These are phyloP conservation scores for Circaetus gallicus DNA, from an alignment of 2,113 vertebrate genomes.

Conservation along the genomic window DNA sequence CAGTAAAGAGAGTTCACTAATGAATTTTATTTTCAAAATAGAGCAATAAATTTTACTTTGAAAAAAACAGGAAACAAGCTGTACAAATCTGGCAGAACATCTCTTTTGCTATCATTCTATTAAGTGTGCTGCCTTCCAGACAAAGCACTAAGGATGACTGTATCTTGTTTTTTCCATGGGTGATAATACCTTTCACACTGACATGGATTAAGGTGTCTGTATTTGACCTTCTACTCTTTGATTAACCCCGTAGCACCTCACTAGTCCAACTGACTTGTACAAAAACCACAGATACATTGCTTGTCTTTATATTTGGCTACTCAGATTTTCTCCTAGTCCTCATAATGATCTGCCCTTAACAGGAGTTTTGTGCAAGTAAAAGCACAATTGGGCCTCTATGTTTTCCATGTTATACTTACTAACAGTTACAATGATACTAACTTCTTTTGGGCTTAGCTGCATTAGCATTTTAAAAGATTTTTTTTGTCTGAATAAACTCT, in stretches of 20 bases:
- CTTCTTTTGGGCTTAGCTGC: not conserved
- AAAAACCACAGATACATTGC: not conserved
- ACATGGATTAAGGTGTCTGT: not conserved
- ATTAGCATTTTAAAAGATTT: constrained; percentile 35
- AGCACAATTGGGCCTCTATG: not conserved
- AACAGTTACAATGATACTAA: not conserved
- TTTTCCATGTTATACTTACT: not conserved
- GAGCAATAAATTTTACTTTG: not conserved
- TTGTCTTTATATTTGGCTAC: not conserved
- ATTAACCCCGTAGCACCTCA: not conserved
- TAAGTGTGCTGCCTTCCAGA: not conserved
- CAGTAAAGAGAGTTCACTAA: not conserved
- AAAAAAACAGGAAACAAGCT: constrained; percentile 8
- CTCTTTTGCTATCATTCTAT: constrained; percentile 23
- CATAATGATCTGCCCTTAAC: not conserved
- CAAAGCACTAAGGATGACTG: not conserved
- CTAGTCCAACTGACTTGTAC: not conserved
- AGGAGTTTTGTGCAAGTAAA: not conserved
- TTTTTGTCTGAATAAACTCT: constrained; percentile 23
- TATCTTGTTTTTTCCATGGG: not conserved
- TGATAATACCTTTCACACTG: not conserved
- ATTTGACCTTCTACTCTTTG: not conserved
- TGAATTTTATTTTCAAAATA: constrained; percentile 26
- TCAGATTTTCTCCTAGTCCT: not conserved
- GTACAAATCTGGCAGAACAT: constrained; percentile 22